Evolutionary conservation across 30 jellyfish, hydroid and myxozoan species (phyloP), one percentile per base, ranked within the genome.

Genomic region (Cassiopea xamachana): DNA sequence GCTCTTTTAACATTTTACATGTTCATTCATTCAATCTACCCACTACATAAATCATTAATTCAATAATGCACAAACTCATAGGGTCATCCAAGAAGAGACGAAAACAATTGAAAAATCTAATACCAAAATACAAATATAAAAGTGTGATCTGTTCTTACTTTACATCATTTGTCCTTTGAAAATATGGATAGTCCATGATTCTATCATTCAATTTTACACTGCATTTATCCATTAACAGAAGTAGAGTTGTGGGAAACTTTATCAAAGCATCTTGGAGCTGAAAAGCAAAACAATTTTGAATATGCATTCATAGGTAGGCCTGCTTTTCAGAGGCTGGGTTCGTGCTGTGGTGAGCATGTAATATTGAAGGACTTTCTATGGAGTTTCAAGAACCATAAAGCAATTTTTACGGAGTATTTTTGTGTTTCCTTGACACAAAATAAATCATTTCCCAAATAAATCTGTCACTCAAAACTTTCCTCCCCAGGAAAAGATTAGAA

Each of bases 231-330:
- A 92, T 89, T 58, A 92, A 81, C 75, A 83, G 87, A 39, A 82
- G 79, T 3, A 96, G 87, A 4, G 88, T 50, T 8, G 98, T 83
- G 55, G 99, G 99, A 69, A 96, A 96, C 46, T 90, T 80, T 17
- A 96, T 80, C 91, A 96, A 77, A 10, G 99, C 99, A 60, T 92
- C 92, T 83, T 87, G 95, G 46, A 96, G 83, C 99, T 96, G 48
- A 16, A 77, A 76, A 73, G 49, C 17, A 73, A 71, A 12, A 1
- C 15, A 3, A 27, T 27, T 27, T 27, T 27, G 39, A 27, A 27
- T 27, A 27, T 27, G 39, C 39, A 27, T 27, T 27, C 39, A 27
- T 27, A 27, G 39, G 39, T 27, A 27, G 39, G 39, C 39, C 39
- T 27, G 39, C 39, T 27, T 27, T 27, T 27, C 39, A 27, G 39